Base-by-base conservation (phyloP, 2,888 invertebrate species). In the Cerceris rybyensis region DNA sequence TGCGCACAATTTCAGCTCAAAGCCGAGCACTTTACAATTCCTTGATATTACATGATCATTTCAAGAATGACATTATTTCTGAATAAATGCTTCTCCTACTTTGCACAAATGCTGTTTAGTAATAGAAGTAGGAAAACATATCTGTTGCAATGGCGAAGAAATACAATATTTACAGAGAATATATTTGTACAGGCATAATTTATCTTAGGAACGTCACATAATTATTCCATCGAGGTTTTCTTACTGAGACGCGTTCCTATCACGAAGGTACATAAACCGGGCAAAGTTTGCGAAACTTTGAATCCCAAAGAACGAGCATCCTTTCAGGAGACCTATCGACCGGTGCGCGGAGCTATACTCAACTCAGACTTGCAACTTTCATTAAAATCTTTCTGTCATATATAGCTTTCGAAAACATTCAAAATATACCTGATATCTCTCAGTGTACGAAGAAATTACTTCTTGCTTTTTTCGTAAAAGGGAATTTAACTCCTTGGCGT, bases 271-370 rank as follows among this genome's bases (percentile, higher is more conserved):
- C 61, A 61, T 39, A 61, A 46, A 17, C 61, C 46, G 61, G 1
- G 61, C 8, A 28, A 60, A 52, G 64, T 64, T 64, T 64, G 46
- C 64, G 64, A 64, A 64, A 28, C 50, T 64, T 14, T 41, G n/a
- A 13, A 52, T n/a, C 14, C 58, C 42, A 8, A 57, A 57, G 57
- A 57, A 39, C 57, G 58, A 16, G 13, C 41, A 14, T n/a, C 58
- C 41, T 41, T 58, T 58, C 41, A 41, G 41, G 42, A 6, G 39
- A 7, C 39, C 5, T 5, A 39, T 58, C 39, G 41, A 42, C 41
- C 58, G n/a, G 41, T 8, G 5, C 11, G 7, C 11, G 7, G 39
- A 8, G 28, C 7, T 7, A 28, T 28, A 28, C 28, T 28, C 58
- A 4, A 8, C n/a, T 55, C 17, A 55, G 17, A 7, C 17, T 1